Base-by-base conservation (phyloP, 2,113 vertebrate genomes). In the Hylia prasina region DNA sequence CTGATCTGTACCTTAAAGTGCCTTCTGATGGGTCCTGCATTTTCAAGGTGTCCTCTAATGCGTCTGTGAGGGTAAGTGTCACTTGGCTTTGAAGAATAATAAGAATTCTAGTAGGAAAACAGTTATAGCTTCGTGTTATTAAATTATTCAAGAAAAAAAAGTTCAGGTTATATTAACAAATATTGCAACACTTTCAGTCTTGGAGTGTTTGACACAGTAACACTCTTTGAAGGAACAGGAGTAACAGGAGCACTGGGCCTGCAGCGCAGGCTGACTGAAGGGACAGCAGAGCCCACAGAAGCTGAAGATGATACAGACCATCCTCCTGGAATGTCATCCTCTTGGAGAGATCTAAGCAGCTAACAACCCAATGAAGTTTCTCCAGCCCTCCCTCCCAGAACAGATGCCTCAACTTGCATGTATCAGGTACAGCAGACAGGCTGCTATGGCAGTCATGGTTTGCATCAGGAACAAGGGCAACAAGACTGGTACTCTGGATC, bases 1-100 rank as follows among this genome's bases (percentile, higher is more conserved):
- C 48, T 53, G 89, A 73, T 58, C 28, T 71, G 70, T 98, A 98
- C 97, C 97, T 98, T 98, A 77, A 97, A 97, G 70, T 80, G 82
- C 95, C 94, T 96, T 91, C 95, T 95, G 93, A 96, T 84, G 63
- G 78, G 84, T 94, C 92, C 93, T 90, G 81, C 71, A 42, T 97
- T 97, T 91, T 97, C 97, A 89, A 79, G 56, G 66, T 89, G 94
- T 89, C 88, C 95, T 89, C 94, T 91, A 95, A 97, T 79, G 35
- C 24, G 58, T 78, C 97, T 95, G 56, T 96, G 79, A 84, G 86
- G 58, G 75, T 89, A 94, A 30, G 53, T 8, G 54, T 97, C 94
- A 66, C 90, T 97, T 79, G 90, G 89, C 86, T 96, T 97, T 90
- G 96, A 80, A 86, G 88, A 58, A 87, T 89, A 95, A 40, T 98